Evolutionary conservation across 2,113 vertebrate species (phyloP).

Genomic region (Heloderma charlesbogerti): DNA sequence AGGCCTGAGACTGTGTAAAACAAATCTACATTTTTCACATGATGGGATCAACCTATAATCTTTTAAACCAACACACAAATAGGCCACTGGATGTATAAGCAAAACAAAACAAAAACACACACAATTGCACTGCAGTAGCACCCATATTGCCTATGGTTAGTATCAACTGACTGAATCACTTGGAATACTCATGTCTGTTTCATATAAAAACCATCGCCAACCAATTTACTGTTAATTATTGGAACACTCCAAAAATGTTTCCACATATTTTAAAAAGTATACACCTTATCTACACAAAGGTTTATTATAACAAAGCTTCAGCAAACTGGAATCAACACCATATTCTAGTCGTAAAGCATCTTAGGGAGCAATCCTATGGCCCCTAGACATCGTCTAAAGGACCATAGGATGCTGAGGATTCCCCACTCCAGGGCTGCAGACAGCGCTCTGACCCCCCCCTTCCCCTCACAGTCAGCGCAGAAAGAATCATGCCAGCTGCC

Average conservation of each 20-base stretch:
- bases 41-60: not conserved
- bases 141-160: accelerated
- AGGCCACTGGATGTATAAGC: not conserved
- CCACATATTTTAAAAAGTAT: accelerated
- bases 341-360: accelerated
- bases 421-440: too few species aligned
- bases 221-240: not conserved
- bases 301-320: not conserved
- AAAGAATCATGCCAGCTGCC: too few species aligned
- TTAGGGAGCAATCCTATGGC: too few species aligned
- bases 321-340: accelerated
- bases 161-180: not conserved
- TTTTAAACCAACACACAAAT: accelerated
- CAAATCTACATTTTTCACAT: not conserved
- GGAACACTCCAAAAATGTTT: accelerated
- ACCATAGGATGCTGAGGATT: too few species aligned
- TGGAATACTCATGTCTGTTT: not conserved
- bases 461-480: too few species aligned
- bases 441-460: too few species aligned
- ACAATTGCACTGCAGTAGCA: not conserved
- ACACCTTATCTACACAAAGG: accelerated
- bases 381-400: too few species aligned
- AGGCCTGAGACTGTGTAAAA: accelerated
- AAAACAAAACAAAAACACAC: too few species aligned
- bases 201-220: not conserved